Base-by-base conservation (phyloP, 2,888 invertebrate species). In the Ornithoptera alexandrae region DNA sequence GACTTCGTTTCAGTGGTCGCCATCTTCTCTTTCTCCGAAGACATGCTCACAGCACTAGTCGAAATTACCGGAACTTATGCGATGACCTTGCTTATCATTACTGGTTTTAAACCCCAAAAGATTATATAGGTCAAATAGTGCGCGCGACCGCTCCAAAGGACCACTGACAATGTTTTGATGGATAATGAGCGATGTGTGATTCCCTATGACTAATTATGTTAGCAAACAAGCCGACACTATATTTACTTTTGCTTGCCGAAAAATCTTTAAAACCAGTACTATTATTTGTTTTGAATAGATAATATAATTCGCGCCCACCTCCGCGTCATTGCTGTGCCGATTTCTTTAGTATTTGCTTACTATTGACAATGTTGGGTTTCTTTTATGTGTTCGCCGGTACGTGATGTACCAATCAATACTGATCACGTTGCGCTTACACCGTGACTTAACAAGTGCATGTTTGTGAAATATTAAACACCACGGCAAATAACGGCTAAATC, bases 1-100 rank as follows among this genome's bases (percentile, higher is more conserved):
- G 92, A 92, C 81, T 92, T 92, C 74, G 86, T 77, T 75, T 90
- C 91, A 72, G 88, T 86, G 68, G 89, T 85, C 72, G 91, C 92
- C 92, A 92, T 92, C 81, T 91, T 92, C 84, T 88, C 90, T 80
- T 92, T 92, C 79, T 91, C 92, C 74, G 90, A 85, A 79, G 87
- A 88, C 92, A 92, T 92, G 78, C 71, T 83, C 76, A 80, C 81
- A 81, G 78, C 77, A 78, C 74, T 74, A 80, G 75, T 76, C 76
- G 77, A 75, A 74, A 75, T 77, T 79, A 75, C 76, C 80, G 82
- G 76, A 80, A 78, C 76, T 86, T 82, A 89, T 77, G 80, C 83
- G 80, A 79, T 79, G 75, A 74, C 84, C 75, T 84, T 83, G 82
- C 78, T 82, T 82, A 76, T 83, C 90, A 91, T 91, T 83, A 89